A percentile compares a stretch with the other conserved stretches of the same genome.
Evolutionary conservation across 1,140 invertebrate species (phyloP).

Genomic region (Pogonognathellus flavescens): DNA sequence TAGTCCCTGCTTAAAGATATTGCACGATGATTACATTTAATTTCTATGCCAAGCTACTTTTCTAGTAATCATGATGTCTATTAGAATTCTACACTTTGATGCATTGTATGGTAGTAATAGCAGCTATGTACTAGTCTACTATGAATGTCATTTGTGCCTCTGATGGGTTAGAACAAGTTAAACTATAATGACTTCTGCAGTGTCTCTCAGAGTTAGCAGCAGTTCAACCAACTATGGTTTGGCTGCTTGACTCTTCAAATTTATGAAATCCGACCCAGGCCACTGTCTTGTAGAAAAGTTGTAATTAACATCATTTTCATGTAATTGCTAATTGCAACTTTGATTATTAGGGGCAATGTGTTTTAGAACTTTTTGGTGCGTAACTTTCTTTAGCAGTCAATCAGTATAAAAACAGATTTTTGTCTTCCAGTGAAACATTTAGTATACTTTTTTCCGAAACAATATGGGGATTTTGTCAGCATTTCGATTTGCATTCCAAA

Average conservation of each 20-base stretch:
- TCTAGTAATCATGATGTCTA: background rate
- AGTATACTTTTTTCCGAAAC: background rate
- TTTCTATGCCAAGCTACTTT: background rate
- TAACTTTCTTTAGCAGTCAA: no score
- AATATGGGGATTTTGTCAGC: constrained; percentile 59
- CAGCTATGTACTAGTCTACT: background rate
- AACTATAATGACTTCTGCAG: no score
- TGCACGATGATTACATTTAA: background rate
- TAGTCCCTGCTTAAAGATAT: background rate
- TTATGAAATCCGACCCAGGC: no score
- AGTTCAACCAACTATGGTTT: no score
- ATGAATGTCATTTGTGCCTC: background rate
- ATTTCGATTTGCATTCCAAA: constrained; percentile 61
- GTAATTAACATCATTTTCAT: background rate
- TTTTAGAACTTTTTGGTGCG: background rate
- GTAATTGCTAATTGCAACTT: background rate
- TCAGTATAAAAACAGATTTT: background rate
- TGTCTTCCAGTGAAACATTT: background rate
- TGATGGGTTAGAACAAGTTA: background rate
- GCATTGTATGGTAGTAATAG: background rate
- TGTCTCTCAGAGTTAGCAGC: no score
- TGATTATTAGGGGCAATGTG: background rate
- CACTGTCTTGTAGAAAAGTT: background rate
- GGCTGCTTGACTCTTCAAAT: no score
- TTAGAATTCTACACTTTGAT: background rate